These are phyloP conservation scores for Tenthredo scrophulariae DNA, from an alignment of 2,888 invertebrate species.

Conservation along the genomic window DNA sequence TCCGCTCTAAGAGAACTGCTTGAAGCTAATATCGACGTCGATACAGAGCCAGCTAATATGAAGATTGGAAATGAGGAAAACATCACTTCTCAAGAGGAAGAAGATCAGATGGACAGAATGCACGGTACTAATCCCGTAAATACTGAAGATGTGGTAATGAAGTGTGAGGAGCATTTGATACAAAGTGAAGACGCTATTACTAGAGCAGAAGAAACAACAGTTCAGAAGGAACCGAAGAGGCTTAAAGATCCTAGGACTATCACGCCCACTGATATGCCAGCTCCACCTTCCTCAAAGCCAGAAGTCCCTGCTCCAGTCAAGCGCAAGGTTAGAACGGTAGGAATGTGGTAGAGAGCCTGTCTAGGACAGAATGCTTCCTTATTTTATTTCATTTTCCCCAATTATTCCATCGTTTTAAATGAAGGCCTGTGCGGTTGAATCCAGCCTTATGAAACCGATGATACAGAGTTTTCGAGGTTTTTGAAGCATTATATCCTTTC, in stretches of 20 bases:
- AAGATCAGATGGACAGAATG: constrained; percentile 32
- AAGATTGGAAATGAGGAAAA: constrained; percentile 58
- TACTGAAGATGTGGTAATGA: constrained; percentile 20
- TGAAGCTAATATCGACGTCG: constrained; percentile 72
- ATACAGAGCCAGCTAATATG: constrained; percentile 51
- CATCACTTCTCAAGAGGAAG: constrained; percentile 61
- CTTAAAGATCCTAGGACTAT: constrained; percentile 74
- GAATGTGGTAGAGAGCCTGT: constrained; percentile 65
- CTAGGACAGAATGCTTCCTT: constrained; percentile 60
- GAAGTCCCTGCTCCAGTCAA: constrained; percentile 73
- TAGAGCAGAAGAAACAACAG: constrained; percentile 47
- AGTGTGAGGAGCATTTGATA: background rate
- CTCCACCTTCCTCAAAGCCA: constrained; percentile 66
- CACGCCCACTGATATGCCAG: constrained; percentile 72
- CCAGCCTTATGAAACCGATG: no score
- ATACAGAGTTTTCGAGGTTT: no score
- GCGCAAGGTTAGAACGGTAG: constrained; percentile 76
- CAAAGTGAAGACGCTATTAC: background rate
- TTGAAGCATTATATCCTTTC: no score
- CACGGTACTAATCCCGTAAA: constrained; percentile 31
- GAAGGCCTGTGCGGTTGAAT: no score
- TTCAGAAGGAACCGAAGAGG: constrained; percentile 61
- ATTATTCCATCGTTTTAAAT: constrained; percentile 31
- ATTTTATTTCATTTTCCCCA: constrained; percentile 54
- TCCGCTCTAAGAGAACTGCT: constrained; percentile 72